These are phyloP conservation scores for Cercocebus atys DNA, from an alignment of 2,113 vertebrate species.

Conservation along the genomic window DNA sequence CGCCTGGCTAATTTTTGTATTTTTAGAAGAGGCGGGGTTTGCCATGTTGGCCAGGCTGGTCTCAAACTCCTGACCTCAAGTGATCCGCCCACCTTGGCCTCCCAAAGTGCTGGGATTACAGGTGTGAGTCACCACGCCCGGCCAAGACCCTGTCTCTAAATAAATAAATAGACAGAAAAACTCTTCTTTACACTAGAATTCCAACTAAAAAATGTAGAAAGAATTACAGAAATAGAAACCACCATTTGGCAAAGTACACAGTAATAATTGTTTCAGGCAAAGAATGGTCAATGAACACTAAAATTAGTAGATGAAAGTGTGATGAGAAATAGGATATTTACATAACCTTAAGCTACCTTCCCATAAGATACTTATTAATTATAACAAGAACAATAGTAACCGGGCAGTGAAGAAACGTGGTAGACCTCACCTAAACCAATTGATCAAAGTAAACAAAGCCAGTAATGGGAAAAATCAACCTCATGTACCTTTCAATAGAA, in stretches of 20 bases:
- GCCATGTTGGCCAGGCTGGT: too few relatives aligned
- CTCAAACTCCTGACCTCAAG: too few relatives aligned
- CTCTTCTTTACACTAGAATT: neutral
- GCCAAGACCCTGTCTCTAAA: neutral
- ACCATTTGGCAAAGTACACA: neutral
- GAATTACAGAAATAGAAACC: constrained; percentile 12
- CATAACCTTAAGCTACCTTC: neutral
- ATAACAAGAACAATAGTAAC: neutral
- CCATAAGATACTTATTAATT: neutral
- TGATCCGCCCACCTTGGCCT: too few relatives aligned
- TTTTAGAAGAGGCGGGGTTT: too few relatives aligned
- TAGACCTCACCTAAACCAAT: neutral
- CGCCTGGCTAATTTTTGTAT: too few relatives aligned
- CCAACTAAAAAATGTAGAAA: constrained; percentile 5
- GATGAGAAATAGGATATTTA: neutral
- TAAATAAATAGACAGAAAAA: neutral
- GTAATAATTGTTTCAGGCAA: constrained; percentile 11
- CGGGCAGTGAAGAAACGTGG: neutral
- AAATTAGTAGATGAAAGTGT: neutral
- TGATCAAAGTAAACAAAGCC: neutral
- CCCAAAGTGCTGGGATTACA: too few relatives aligned
- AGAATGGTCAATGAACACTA: neutral
- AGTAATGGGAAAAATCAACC: neutral
- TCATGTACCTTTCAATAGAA: neutral
- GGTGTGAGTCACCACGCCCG: too few relatives aligned